Evolutionary conservation across 2,113 vertebrate species (phyloP), one percentile per base, ranked within the genome.

Genomic region (Tragelaphus buxtoni): DNA sequence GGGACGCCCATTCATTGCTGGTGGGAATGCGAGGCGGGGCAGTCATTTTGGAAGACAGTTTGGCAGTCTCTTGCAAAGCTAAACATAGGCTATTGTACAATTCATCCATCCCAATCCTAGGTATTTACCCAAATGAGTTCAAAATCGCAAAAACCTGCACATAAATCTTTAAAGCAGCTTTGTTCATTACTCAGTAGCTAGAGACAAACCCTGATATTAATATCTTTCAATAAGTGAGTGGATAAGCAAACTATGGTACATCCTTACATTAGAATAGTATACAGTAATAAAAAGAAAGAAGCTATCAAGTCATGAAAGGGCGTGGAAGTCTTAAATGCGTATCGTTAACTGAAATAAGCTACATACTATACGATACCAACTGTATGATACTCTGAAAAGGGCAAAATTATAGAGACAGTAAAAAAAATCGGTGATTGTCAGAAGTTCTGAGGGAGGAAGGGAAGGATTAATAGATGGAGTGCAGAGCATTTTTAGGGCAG

Each of bases 101-200:
- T 61, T 85, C 85, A 90, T 55, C 63, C 94, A 83, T 30, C 7
- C 32, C 18, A 28, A 6, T 60, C 30, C 35, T 93, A 92, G 55
- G 55, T 88, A 88, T 88, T 93, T 85, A 88, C 56, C 61, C 61
- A 91, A 93, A 91, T 85, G 86, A 91, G 32, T 6, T 94, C 63
- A 95, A 87, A 90, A 79, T 10, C 47, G 35, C 58, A 83, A 94
- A 86, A 92, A 55, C 56, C 63, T 87, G 80, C 47, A 72, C 76
- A 90, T 32, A 89, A 72, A 86, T 92, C 45, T 94, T 95, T 94
- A 56, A 16, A 79, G n/a, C n/a, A n/a, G n/a, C n/a, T n/a, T n/a
- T n/a, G n/a, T n/a, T n/a, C 39, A 84, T 91, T 60, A 69, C 69
- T 92, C 72, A 79, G n/a, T 82, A 80, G 56, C 13, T 51, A 26